Conservation (phyloP, 2,888 invertebrate genomes). For the Argynnis bischoffii region DNA sequence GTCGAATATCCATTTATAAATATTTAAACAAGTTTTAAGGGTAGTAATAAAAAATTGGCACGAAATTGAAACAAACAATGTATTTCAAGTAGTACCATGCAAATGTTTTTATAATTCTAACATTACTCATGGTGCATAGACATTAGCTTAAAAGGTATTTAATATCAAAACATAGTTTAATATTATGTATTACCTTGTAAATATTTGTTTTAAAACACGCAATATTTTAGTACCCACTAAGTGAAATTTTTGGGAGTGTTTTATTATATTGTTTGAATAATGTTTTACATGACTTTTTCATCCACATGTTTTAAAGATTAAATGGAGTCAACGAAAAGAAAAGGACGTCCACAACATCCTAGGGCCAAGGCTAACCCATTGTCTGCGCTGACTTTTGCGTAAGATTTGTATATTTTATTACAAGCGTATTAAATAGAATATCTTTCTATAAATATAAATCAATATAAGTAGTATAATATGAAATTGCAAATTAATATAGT, state of each 20-base stretch:
- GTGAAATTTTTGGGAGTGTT: not conserved
- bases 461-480: too few species aligned
- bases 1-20: slow-evolving; percentile 5
- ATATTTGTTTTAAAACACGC: too few species aligned
- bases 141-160: slow-evolving; percentile 5
- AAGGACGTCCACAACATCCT: slow-evolving; percentile 83
- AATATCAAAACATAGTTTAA: too few species aligned
- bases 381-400: slow-evolving; percentile 87
- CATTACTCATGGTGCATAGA: slow-evolving; percentile 4
- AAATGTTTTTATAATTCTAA: slow-evolving; percentile 24
- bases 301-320: not conserved
- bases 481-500: too few species aligned
- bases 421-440: too few species aligned
- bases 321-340: slow-evolving; percentile 82
- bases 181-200: too few species aligned
- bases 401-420: slow-evolving; percentile 51
- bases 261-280: not conserved
- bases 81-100: slow-evolving; percentile 33
- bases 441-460: too few species aligned
- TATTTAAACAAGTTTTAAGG: slow-evolving; percentile 22
- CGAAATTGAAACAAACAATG: slow-evolving; percentile 23
- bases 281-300: not conserved
- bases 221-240: not conserved
- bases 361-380: slow-evolving; percentile 85
- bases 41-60: slow-evolving; percentile 39